A percentile compares a stretch with the other conserved stretches of the same genome.
These are phyloP conservation scores for Myxocyprinus asiaticus DNA, from an alignment of 2,113 vertebrate genomes.

Conservation along the genomic window DNA sequence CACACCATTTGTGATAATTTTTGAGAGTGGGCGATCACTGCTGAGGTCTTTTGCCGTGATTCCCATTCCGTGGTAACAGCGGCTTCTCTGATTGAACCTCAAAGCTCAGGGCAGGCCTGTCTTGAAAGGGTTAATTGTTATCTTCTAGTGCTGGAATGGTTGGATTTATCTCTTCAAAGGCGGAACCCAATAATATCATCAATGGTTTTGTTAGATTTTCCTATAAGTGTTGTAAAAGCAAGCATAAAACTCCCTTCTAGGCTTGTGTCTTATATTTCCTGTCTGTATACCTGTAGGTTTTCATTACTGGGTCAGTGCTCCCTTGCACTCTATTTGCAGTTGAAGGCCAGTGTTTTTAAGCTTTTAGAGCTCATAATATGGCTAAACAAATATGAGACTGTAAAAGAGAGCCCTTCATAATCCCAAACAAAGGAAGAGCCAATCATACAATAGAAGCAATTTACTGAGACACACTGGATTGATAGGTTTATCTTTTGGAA, in stretches of 20 bases:
- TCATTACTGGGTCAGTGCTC: conserved; percentile 26
- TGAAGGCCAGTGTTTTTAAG: conserved; percentile 6
- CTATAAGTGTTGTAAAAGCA: not conserved
- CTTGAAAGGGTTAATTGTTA: not conserved
- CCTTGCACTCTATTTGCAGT: not conserved
- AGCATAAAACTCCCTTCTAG: too few species aligned
- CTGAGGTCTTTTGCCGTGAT: not conserved
- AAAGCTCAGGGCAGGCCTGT: not conserved
- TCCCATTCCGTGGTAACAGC: not conserved
- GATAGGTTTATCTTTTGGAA: conserved; percentile 51
- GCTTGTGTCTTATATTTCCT: conserved; percentile 8
- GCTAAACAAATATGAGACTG: conserved; percentile 12
- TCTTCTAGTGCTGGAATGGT: too few species aligned
- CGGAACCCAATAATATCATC: not conserved
- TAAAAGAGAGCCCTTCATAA: conserved; percentile 51
- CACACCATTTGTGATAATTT: not conserved
- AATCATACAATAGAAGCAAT: conserved; percentile 59
- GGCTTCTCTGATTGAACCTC: not conserved
- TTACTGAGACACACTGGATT: conserved; percentile 55
- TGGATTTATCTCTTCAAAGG: not conserved
- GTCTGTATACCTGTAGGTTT: not conserved
- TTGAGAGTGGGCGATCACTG: not conserved
- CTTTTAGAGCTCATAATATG: conserved; percentile 8
- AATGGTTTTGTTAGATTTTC: not conserved
- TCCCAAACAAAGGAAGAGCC: conserved; percentile 60